Evolutionary conservation across 2,888 invertebrate species (phyloP).

Genomic region (Dryocosmus kuriphilus): DNA sequence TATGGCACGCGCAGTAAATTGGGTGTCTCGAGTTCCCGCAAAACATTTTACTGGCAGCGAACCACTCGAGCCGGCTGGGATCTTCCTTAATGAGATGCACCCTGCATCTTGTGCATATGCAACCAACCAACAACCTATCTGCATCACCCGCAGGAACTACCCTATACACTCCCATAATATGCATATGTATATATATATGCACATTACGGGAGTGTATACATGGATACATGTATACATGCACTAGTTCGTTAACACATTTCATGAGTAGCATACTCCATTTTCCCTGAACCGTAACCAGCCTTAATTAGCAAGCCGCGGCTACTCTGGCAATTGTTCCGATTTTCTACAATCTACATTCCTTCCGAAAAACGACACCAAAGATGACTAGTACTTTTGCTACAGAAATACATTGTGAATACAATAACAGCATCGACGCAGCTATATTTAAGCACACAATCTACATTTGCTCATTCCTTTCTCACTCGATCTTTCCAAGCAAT

Average conservation of each 20-base stretch:
- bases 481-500: conserved; percentile 28
- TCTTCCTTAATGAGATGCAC: conserved; percentile 9
- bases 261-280: not conserved
- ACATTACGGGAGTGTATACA: too few species aligned
- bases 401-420: conserved; percentile 5
- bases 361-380: not conserved
- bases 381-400: not conserved
- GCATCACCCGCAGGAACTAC: not conserved
- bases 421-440: conserved; percentile 19
- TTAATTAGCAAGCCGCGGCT: conserved; percentile 70
- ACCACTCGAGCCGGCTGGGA: not conserved
- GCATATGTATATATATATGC: too few species aligned
- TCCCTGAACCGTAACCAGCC: conserved; percentile 60
- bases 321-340: conserved; percentile 64
- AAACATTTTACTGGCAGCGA: not conserved
- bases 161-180: too few species aligned
- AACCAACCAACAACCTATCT: not conserved
- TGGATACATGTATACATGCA: too few species aligned
- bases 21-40: not conserved
- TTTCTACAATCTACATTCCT: not conserved
- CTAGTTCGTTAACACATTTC: not conserved
- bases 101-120: not conserved
- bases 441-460: conserved; percentile 29
- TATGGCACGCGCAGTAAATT: conserved; percentile 11
- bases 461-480: conserved; percentile 23